Base-by-base conservation (phyloP, 2,113 vertebrate genomes). In the Clarias magur region DNA sequence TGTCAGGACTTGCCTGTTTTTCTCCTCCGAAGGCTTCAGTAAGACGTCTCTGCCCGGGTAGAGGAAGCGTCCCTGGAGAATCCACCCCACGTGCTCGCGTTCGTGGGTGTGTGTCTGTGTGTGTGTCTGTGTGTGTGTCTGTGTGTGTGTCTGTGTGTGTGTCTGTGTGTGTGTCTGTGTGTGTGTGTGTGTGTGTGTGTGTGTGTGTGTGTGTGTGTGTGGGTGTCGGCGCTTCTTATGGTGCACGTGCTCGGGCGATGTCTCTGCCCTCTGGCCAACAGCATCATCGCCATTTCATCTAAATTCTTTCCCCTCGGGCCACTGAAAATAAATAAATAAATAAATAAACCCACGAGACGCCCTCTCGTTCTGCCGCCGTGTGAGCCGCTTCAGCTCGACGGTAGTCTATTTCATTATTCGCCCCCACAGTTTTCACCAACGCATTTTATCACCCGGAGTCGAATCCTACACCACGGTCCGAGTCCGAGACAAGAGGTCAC, bases 1-100 rank as follows among this genome's bases (percentile, higher is more conserved):
- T 95, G 95, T 95, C 94, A 93, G 92, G 95, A 95, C 95, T 94
- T 95, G 95, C 93, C 94, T 94, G 94, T 94, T 94, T 95, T 94
- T 93, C 94, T 94, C 86, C 94, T 94, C 86, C 90, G 87, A 90
- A 93, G 92, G 91, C 91, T 92, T 91, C 87, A 91, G 92, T 92
- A 94, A 93, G 94, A 93, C 91, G 92, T n/a, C n/a, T 94, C 94
- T 93, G 93, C 68, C 53, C 59, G 59, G 65, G 4, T 48, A 6
- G 42, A 48, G 6, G 5, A 48, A 54, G 70, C n/a, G 68, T 90
- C 82, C 63, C 84, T 87, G 81, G 83, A 87, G 80, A 84, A 56
- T 82, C 42, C 42, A 65, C 59, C 82, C 21, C 19, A 48, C 72
- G 2, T 3, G 38, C 38, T 2, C 3, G 2, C 3, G 42, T 42